Base-by-base conservation (phyloP, 2,888 invertebrate species). In the Ochropleura plecta region DNA sequence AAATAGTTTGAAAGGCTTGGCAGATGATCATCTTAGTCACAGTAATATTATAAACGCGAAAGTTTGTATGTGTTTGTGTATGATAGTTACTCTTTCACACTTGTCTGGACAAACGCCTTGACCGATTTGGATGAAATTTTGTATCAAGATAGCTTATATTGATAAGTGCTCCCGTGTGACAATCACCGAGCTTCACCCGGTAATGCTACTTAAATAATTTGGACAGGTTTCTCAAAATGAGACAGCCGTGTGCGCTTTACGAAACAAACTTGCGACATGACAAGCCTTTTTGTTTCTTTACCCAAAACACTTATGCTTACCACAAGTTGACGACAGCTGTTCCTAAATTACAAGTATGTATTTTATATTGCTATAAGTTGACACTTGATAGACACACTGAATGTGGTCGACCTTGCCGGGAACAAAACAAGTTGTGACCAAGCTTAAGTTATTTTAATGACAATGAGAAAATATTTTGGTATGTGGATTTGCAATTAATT, bases 391-490 rank as follows among this genome's bases (percentile, higher is more conserved):
- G 72, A 76, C 74, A 70, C 42, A 51, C 75, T 62, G 84, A 76
- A 82, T 80, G 82, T n/a, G 14, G 84, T 76, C 59, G 81, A 10
- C 84, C 82, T 84, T 82, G 82, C 42, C n/a, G 7, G 12, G 42
- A 76, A 83, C 72, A 57, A 82, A 76, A 82, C 76, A 70, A 68
- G 84, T 73, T 70, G 57, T 46, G 69, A 67, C 65, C 63, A 73
- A 76, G 67, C 76, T 63, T 70, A 40, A 79, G 48, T 42, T 79
- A 82, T 82, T 84, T 84, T 82, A 80, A 84, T 73, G 72, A 76
- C 76, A 81, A 65, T 70, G 71, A 83, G 53, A 78, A 53, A 66
- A 62, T 62, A 12, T 69, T 57, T 20, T 53, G 63, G 60, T 42
- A 83, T 79, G 70, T 48, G 57, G n/a, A 72, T 69, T 65, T 65